phyloP scores from a whole-genome alignment of 1,140 invertebrate genomes.

The Procambarus virginalis region DNA sequence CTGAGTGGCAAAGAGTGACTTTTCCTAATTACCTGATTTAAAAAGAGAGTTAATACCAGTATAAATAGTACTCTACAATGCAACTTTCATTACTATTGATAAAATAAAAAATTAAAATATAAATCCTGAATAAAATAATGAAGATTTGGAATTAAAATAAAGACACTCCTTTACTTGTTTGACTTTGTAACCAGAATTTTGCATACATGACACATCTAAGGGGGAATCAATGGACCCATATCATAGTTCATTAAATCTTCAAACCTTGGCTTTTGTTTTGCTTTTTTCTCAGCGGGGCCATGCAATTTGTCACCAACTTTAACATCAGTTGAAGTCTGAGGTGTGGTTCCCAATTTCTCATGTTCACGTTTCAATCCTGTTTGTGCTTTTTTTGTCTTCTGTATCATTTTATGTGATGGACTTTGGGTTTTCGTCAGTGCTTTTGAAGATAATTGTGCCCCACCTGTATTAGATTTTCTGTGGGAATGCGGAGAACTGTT shows the following conservation, averaged over 20 bases:
- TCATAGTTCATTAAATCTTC: conserved; percentile 14
- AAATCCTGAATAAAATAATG: too few species aligned
- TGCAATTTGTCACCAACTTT: not conserved
- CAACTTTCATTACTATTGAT: too few species aligned
- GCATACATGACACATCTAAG: not conserved
- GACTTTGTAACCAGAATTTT: not conserved
- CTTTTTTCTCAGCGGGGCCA: not conserved
- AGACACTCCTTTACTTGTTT: not conserved
- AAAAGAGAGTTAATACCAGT: too few species aligned
- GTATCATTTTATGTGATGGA: not conserved
- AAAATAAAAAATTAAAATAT: too few species aligned
- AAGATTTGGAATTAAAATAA: not conserved
- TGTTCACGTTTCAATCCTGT: not conserved
- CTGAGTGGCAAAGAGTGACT: too few species aligned
- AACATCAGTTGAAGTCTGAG: not conserved
- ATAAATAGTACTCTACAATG: too few species aligned
- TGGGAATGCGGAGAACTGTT: not conserved
- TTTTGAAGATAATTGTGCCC: not conserved
- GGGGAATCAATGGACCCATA: not conserved
- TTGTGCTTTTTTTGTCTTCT: not conserved
- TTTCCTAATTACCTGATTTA: too few species aligned
- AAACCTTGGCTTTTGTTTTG: not conserved
- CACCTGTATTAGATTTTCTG: not conserved
- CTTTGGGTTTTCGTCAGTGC: not conserved
- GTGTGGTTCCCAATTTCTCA: not conserved